A percentile compares a stretch with the other conserved stretches of the same genome.
These are phyloP conservation scores for Melipona beecheii DNA, from an alignment of 2,888 invertebrate genomes.

Conservation along the genomic window DNA sequence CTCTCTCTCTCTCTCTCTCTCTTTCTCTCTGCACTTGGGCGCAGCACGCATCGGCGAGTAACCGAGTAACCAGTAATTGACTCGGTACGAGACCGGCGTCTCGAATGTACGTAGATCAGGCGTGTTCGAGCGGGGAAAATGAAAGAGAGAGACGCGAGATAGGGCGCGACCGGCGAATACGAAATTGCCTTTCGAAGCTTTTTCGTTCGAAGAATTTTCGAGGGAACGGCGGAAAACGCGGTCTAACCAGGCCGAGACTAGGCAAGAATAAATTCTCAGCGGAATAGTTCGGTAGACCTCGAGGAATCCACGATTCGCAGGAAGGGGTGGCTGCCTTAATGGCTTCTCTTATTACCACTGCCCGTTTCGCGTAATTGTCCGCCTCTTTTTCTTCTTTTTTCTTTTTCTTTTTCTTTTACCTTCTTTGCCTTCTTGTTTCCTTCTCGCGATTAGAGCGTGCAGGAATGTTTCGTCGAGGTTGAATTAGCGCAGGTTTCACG, in stretches of 20 bases:
- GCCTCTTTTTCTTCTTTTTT: background rate
- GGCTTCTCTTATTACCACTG: conserved; percentile 25
- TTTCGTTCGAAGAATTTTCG: conserved; percentile 52
- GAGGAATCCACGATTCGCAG: conserved; percentile 48
- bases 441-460: background rate
- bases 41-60: conserved; percentile 71
- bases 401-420: background rate
- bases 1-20: no score
- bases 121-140: background rate
- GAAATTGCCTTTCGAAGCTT: conserved; percentile 35
- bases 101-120: conserved; percentile 46
- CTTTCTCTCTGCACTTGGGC: conserved; percentile 34
- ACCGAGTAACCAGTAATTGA: conserved; percentile 77
- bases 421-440: background rate
- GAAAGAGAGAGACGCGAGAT: conserved; percentile 2
- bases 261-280: conserved; percentile 55
- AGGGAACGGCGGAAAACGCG: conserved; percentile 28
- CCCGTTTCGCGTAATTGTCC: background rate
- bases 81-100: conserved; percentile 72
- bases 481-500: background rate
- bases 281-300: conserved; percentile 26
- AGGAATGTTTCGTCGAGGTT: background rate
- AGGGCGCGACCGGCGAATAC: conserved; percentile 39
- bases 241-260: conserved; percentile 11
- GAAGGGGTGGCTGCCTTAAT: conserved; percentile 38